phyloP scores from a whole-genome alignment of 1,140 invertebrate genomes.

The Neodiprion virginianus region DNA sequence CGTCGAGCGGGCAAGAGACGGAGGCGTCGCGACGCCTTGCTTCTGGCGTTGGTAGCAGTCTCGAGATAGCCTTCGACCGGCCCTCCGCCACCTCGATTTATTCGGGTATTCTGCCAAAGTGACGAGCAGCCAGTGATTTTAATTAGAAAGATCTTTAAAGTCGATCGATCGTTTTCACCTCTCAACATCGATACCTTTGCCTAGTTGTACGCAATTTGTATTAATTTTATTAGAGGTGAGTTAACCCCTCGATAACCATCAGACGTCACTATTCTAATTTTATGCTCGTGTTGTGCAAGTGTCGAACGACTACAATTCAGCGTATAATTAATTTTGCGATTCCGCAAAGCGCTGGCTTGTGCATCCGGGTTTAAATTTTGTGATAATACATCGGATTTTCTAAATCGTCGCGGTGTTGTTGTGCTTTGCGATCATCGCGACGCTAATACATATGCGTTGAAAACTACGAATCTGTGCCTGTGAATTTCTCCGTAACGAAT shows the following conservation, averaged over 20 bases:
- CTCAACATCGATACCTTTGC: not conserved
- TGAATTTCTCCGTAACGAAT: not conserved
- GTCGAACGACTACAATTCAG: conserved; percentile 5
- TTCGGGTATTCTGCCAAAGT: conserved; percentile 51
- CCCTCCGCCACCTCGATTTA: conserved; percentile 58
- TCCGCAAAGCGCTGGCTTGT: not conserved
- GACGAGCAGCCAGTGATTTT: conserved; percentile 34
- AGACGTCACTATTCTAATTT: conserved; percentile 13
- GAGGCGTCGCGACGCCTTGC: conserved; percentile 54
- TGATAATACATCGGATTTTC: not conserved
- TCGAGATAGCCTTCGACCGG: conserved; percentile 62
- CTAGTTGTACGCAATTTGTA: not conserved
- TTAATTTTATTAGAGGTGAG: not conserved
- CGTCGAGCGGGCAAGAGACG: conserved; percentile 31
- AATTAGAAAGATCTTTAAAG: not conserved
- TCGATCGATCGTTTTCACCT: not conserved
- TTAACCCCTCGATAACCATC: not conserved
- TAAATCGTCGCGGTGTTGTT: not conserved
- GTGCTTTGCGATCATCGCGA: not conserved
- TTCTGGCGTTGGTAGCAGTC: conserved; percentile 61
- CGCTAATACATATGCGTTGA: not conserved
- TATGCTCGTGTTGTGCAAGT: conserved; percentile 16
- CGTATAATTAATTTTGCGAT: not conserved
- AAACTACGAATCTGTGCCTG: not conserved
- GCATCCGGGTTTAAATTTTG: not conserved